A percentile compares a stretch with the other conserved stretches of the same genome.
Conservation (phyloP, 2,797 vertebrate species). For the Smutsia gigantea region DNA sequence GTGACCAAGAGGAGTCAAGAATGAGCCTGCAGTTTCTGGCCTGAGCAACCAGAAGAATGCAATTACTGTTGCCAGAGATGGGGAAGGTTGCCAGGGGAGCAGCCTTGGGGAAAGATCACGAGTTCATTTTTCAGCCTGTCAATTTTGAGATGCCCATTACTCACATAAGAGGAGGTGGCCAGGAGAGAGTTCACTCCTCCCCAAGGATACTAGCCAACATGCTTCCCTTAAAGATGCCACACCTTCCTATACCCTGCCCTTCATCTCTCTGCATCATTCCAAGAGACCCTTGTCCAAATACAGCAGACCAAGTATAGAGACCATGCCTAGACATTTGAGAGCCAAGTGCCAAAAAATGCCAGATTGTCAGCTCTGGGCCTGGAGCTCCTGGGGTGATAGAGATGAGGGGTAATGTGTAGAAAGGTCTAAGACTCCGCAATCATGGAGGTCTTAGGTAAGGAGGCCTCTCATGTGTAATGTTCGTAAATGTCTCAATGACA, state of each 20-base stretch:
- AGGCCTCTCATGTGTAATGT: not conserved
- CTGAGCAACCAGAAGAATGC: not conserved
- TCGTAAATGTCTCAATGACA: too few species aligned
- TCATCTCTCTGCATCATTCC: constrained; percentile 15
- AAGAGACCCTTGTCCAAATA: not conserved
- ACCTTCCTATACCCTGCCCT: not conserved
- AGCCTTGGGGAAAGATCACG: not conserved
- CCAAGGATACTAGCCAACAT: not conserved
- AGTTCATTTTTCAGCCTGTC: constrained; percentile 10
- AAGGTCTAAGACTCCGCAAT: not conserved
- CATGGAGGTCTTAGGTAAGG: not conserved
- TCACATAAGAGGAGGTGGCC: not conserved
- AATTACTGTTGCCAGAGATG: not conserved
- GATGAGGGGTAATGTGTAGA: too few species aligned
- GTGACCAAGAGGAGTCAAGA: not conserved
- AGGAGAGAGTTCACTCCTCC: not conserved
- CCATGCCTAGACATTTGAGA: not conserved
- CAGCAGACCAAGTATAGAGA: not conserved
- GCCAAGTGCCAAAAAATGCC: not conserved
- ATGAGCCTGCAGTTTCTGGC: not conserved
- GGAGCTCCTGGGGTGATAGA: not conserved
- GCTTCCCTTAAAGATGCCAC: not conserved
- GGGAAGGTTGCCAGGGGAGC: not conserved
- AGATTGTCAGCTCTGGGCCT: not conserved
- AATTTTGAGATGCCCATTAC: not conserved